Evolutionary conservation across 2,888 invertebrate genomes (phyloP), one percentile per base, ranked within the genome.

Genomic region (Dorcus hopei): DNA sequence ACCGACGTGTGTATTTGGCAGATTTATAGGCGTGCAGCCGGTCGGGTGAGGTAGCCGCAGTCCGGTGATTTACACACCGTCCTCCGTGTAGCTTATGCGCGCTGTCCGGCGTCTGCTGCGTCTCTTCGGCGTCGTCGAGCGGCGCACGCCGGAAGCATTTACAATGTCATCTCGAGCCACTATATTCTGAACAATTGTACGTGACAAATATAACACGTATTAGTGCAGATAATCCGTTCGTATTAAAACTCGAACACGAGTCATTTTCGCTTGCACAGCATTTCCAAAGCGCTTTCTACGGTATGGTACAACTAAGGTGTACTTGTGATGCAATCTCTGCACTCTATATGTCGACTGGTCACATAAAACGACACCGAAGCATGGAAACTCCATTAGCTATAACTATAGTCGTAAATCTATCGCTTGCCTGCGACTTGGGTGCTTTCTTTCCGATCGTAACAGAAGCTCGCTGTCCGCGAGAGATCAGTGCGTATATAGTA

Each of bases 381-480:
- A 77, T 77, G 78, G 75, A 77, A 78, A 77, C 75, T 77, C 78
- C 77, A 77, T 77, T 78, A 77, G 74, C 70, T 71, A 69, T 72
- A 74, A 76, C 76, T 71, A 75, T 76, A 75, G 73, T 76, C 75
- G 76, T 77, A 77, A 77, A 77, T 77, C 72, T 74, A 65, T 59
- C 63, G 67, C 71, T 69, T 69, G 70, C 68, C 71, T 68, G 65
- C 55, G 66, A 61, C 61, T 65, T 61, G 63, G 61, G 52, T 61
- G 67, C 68, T 64, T 64, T 68, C 67, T 33, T 33, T 33, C 26
- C 26, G 26, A 33, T 33, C 26, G 26, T 33, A 33, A 33, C 6
- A 33, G 26, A 33, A 33, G 26, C 26, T 33, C 26, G 26, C 26
- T 33, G 26, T 33, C 26, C 26, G 26, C 26, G 26, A 33, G 26